phyloP scores from a whole-genome alignment of 2,888 invertebrate genomes.

The Galerucella nymphaeae region DNA sequence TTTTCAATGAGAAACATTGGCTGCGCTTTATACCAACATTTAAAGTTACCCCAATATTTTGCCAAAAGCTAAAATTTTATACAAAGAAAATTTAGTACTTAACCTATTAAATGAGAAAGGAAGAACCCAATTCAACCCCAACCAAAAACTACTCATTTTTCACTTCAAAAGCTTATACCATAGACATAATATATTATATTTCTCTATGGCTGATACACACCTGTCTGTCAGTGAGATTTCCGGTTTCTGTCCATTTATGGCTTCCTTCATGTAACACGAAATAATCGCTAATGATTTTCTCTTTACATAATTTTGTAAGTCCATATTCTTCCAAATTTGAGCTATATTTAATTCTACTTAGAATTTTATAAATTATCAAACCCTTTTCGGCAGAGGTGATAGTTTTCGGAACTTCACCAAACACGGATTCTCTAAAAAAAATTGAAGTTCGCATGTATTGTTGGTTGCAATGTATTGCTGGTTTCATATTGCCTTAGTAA shows the following conservation, averaged over 20 bases:
- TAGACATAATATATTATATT: no score
- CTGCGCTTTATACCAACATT: slow-evolving; percentile 70
- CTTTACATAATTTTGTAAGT: slow-evolving; percentile 52
- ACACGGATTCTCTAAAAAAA: neutral
- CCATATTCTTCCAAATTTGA: slow-evolving; percentile 52
- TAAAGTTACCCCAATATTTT: slow-evolving; percentile 70
- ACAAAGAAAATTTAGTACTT: slow-evolving; percentile 44
- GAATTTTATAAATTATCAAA: slow-evolving; percentile 55
- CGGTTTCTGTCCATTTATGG: slow-evolving; percentile 55
- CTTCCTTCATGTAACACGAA: slow-evolving; percentile 62
- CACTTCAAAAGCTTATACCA: slow-evolving; percentile 42
- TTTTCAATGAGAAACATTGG: slow-evolving; percentile 70
- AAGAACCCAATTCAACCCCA: no score
- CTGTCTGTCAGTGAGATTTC: slow-evolving; percentile 60
- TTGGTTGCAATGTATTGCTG: no score
- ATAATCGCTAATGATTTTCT: slow-evolving; percentile 54
- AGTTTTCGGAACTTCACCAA: slow-evolving; percentile 33
- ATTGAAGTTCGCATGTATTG: no score
- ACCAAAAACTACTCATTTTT: no score
- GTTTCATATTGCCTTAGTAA: neutral
- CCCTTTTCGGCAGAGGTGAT: slow-evolving; percentile 59
- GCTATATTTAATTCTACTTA: slow-evolving; percentile 55
- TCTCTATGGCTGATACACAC: no score
- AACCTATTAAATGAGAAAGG: no score
- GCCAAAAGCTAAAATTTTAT: slow-evolving; percentile 65